phyloP scores from a whole-genome alignment of 1,140 invertebrate species.

The Lordiphosa clarofinis region DNA sequence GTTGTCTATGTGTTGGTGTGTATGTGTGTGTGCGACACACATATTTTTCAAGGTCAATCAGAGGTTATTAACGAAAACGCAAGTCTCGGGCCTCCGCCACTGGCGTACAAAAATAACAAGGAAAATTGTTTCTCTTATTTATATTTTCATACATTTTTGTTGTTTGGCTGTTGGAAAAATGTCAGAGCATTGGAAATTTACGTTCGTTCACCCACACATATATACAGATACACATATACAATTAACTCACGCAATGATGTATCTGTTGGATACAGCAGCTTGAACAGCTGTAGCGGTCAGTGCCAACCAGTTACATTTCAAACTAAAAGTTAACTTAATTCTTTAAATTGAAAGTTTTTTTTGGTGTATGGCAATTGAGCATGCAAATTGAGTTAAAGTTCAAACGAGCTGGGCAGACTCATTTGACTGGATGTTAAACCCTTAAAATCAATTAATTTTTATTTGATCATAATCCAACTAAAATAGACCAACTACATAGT shows the following conservation, averaged over 20 bases:
- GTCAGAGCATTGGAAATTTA: constrained; percentile 17
- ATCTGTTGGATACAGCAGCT: constrained; percentile 2
- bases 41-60: constrained; percentile 76
- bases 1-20: background rate
- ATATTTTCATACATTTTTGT: constrained; percentile 32
- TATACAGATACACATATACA: no score
- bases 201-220: constrained; percentile 29
- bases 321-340: background rate
- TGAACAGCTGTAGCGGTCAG: constrained; percentile 11
- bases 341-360: constrained; percentile 25
- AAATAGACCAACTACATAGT: no score
- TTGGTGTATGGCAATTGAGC: no score
- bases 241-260: constrained; percentile 42
- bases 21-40: constrained; percentile 25
- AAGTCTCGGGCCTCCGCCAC: constrained; percentile 12
- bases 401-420: background rate
- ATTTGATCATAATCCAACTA: no score
- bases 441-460: no score
- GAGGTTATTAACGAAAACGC: constrained; percentile 74
- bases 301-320: constrained; percentile 15
- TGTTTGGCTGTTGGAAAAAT: constrained; percentile 2
- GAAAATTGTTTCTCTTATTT: constrained; percentile 51
- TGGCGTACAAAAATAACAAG: constrained; percentile 46
- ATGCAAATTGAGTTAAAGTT: constrained; percentile 11
- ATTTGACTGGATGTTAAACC: no score